Base-by-base conservation (phyloP, 2,113 vertebrate genomes). In the Ciconia boyciana region DNA sequence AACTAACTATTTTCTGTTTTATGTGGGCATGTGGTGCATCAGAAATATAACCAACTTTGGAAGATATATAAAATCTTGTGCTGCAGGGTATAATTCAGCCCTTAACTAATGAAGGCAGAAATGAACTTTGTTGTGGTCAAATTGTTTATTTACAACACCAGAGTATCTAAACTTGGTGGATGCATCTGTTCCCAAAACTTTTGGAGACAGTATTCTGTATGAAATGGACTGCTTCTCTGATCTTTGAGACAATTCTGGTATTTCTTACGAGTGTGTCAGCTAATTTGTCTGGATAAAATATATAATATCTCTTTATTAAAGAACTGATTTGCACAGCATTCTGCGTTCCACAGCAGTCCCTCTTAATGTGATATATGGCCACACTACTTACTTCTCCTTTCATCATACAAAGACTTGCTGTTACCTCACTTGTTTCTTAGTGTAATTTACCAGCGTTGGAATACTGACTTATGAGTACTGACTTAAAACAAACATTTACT, bases 401-500 rank as follows among this genome's bases (percentile, higher is more conserved):
- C 96, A 91, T 97, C 95, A 11, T 94, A 95, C 94, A 93, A 57
- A 85, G 90, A 83, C 86, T 83, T 87, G 74, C 87, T 96, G 71
- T 95, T 97, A 78, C 93, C 68, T 96, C 93, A 87, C 92, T 94
- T 92, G 71, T 84, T 97, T 90, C 89, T 85, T 95, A 89, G 44
- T 74, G 44, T 88, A 97, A 97, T 87, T 96, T 91, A 81, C 92
- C 70, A 87, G 69, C 5, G 44, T 95, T 95, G 83, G 66, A 65
- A 68, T 41, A 77, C 89, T 97, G 91, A 97, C 85, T 97, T 97
- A 97, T 5, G 80, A 97, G 75, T 94, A 91, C 78, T 69, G 89
- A 90, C 69, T 93, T 97, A 94, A 97, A 96, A 34, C 92, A 98
- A 98, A 97, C 92, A 96, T 95, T 97, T 97, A 93, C 83, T 92